Evolutionary conservation across 2,113 vertebrate genomes (phyloP).

Genomic region (Corythaixoides concolor): DNA sequence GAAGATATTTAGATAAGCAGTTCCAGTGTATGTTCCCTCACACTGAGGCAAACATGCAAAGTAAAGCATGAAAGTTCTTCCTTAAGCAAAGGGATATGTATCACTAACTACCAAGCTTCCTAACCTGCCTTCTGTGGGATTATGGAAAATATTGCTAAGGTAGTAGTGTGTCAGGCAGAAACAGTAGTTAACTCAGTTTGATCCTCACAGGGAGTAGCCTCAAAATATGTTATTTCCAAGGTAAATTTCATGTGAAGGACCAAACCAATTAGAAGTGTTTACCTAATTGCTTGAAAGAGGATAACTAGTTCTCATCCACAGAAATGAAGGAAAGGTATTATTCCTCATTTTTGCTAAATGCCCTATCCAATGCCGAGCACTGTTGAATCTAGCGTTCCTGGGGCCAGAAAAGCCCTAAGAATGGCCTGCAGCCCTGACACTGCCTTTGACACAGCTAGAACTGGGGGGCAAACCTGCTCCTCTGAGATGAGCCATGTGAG

Average conservation of each 20-base stretch:
- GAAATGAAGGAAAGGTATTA: background rate
- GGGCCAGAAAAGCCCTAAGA: background rate
- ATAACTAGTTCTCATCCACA: background rate
- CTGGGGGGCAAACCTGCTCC: background rate
- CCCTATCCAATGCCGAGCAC: fast-evolving
- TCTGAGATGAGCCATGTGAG: background rate
- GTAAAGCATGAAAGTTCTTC: background rate
- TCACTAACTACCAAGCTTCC: background rate
- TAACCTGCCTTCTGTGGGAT: background rate
- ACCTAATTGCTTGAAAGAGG: background rate
- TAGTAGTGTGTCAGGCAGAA: background rate
- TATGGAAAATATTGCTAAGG: background rate
- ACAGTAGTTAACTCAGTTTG: background rate
- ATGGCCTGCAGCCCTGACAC: background rate
- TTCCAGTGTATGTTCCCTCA: background rate
- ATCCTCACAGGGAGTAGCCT: background rate
- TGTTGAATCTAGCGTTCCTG: background rate
- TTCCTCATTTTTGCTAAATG: background rate
- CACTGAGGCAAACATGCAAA: background rate
- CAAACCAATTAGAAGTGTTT: background rate
- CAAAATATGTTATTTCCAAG: background rate
- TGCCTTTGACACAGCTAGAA: background rate
- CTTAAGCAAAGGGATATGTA: background rate
- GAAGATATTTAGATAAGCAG: background rate
- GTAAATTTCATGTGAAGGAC: background rate